phyloP scores from a whole-genome alignment of 2,888 invertebrate species.

The Caenorhabditis virilis region DNA sequence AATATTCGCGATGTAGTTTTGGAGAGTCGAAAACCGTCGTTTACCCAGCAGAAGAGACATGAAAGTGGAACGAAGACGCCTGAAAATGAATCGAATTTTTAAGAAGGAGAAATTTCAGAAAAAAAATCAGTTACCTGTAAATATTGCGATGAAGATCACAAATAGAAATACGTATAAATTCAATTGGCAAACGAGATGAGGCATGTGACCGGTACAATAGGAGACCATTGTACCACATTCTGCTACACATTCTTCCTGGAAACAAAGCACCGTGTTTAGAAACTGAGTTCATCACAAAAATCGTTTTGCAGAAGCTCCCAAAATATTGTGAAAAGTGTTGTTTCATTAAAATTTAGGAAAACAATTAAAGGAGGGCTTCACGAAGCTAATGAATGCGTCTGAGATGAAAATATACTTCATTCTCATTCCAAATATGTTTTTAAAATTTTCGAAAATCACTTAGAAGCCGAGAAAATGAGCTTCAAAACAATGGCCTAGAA shows the following conservation, averaged over 20 bases:
- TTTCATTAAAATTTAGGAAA: too few species aligned
- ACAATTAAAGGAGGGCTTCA: too few species aligned
- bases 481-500: too few species aligned
- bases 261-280: conserved; percentile 1
- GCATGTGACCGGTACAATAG: conserved; percentile 30
- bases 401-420: too few species aligned
- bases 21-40: conserved; percentile 11
- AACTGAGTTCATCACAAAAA: too few species aligned
- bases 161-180: conserved; percentile 27
- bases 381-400: too few species aligned
- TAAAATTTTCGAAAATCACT: too few species aligned
- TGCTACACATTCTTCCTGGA: conserved; percentile 30
- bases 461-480: too few species aligned
- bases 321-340: too few species aligned
- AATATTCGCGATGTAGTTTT: too few species aligned
- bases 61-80: conserved; percentile 30
- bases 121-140: conserved; percentile 19
- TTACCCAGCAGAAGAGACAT: conserved; percentile 33
- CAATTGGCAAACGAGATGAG: conserved; percentile 31
- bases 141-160: conserved; percentile 33
- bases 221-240: conserved; percentile 33
- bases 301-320: too few species aligned
- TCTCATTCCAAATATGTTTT: too few species aligned
- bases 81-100: conserved; percentile 5
- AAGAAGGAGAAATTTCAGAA: background rate